Base-by-base conservation (phyloP, 2,113 vertebrate genomes). In the Podiceps cristatus region DNA sequence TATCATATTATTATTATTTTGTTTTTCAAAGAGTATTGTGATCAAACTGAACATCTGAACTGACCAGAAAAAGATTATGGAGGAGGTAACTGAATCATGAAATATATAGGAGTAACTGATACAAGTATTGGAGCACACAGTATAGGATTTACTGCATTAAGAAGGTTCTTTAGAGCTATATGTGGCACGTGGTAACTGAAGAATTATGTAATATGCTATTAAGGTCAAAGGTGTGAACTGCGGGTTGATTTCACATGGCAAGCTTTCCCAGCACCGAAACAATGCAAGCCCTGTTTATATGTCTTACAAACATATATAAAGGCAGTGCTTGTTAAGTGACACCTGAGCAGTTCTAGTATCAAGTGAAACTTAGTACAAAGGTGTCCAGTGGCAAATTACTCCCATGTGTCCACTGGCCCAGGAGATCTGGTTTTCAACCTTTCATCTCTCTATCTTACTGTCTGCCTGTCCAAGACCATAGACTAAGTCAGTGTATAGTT, bases 241-340 rank as follows among this genome's bases (percentile, higher is more conserved):
- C 45, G 88, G 72, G 63, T 83, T 95, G 91, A 94, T 94, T 92
- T 76, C 79, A 86, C 23, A 49, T 66, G 28, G 42, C 25, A 71
- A 13, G 10, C 29, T 95, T 92, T 89, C 72, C 60, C 83, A 92
- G 67, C 42, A 86, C 45, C 8, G 20, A 91, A 94, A 95, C 59
- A 94, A 96, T 71, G 72, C 42, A 84, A 77, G 31, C n/a, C n/a
- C n/a, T 97, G 67, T 96, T 92, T 89, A 22, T 62, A 12, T 1
- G 1, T 66, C 55, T 27, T 37, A 33, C 79, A 90, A 72, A 86
- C 7, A 40, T 79, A 59, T 35, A 81, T 27, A 42, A 80, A 81
- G 50, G 18, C 10, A 20, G 15, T 50, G 19, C 58, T 91, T 73
- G 50, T 67, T 84, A 81, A 84, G 29, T 60, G 86, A 81, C 50